These are phyloP conservation scores for Drepana falcataria DNA, from an alignment of 2,888 invertebrate genomes.

Conservation along the genomic window DNA sequence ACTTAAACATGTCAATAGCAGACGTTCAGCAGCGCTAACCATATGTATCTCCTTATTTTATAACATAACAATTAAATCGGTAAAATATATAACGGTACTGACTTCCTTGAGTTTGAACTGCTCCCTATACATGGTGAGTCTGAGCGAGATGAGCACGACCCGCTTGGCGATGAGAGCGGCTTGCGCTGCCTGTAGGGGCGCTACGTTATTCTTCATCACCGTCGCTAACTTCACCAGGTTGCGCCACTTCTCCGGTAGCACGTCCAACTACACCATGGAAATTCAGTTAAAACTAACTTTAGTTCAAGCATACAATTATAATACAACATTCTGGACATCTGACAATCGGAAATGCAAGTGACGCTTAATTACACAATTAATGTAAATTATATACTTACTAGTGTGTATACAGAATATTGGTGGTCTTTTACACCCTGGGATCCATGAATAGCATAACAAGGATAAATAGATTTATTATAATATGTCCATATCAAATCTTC, in stretches of 20 bases:
- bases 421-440: conserved; percentile 31
- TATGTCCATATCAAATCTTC: too few species aligned
- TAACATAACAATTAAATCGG: not conserved
- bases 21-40: not conserved
- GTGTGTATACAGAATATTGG: conserved; percentile 58
- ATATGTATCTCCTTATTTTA: not conserved
- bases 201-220: conserved; percentile 90
- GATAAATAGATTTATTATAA: too few species aligned
- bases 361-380: too few species aligned
- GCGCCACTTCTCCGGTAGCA: conserved; percentile 93
- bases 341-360: too few species aligned
- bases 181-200: conserved; percentile 92
- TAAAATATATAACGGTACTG: not conserved
- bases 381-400: conserved; percentile 47
- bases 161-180: conserved; percentile 91
- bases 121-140: conserved; percentile 86
- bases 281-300: too few species aligned
- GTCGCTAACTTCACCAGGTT: conserved; percentile 90
- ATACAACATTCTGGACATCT: too few species aligned
- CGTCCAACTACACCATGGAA: conserved; percentile 77
- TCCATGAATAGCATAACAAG: conserved; percentile 13
- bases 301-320: too few species aligned
- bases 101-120: conserved; percentile 81
- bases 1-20: too few species aligned
- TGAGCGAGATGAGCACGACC: conserved; percentile 87